A percentile compares a stretch with the other conserved stretches of the same genome.
Conservation (phyloP, 2,888 invertebrate genomes). For the Drosophila pseudotakahashii region DNA sequence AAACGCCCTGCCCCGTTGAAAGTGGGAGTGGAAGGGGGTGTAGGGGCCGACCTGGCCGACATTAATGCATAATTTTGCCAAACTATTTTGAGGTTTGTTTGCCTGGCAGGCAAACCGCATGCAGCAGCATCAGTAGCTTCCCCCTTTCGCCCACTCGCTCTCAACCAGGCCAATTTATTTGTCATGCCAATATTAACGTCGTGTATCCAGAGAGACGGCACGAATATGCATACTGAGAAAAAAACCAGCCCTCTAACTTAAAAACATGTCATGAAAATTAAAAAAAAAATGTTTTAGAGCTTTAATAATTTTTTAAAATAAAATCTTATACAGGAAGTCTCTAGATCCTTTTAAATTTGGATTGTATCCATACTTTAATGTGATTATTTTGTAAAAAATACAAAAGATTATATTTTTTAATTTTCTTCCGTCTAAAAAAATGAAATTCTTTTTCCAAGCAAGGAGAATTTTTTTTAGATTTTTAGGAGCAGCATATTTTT, state of each 20-base stretch:
- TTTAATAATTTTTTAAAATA: no score
- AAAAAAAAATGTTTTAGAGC: background rate
- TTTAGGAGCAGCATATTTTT: no score
- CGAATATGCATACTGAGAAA: conserved; percentile 25
- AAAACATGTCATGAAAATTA: background rate
- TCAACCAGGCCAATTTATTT: conserved; percentile 73
- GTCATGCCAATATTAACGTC: conserved; percentile 79
- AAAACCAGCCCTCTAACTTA: background rate
- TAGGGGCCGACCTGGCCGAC: conserved; percentile 40
- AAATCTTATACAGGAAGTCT: no score
- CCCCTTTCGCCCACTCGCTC: background rate
- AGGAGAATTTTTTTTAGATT: no score
- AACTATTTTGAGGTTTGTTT: conserved; percentile 80
- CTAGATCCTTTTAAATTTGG: no score
- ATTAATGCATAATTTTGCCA: conserved; percentile 81
- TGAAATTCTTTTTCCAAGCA: no score
- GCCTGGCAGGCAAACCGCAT: conserved; percentile 67
- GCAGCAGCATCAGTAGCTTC: conserved; percentile 53
- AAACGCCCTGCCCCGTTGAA: conserved; percentile 4
- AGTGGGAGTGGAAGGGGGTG: no score
- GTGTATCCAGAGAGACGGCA: conserved; percentile 48
- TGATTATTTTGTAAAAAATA: no score
- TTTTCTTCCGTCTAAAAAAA: no score
- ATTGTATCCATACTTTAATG: no score
- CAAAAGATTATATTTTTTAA: no score